These are phyloP conservation scores for Diaphora mendica DNA, from an alignment of 2,888 invertebrate species.

Conservation along the genomic window DNA sequence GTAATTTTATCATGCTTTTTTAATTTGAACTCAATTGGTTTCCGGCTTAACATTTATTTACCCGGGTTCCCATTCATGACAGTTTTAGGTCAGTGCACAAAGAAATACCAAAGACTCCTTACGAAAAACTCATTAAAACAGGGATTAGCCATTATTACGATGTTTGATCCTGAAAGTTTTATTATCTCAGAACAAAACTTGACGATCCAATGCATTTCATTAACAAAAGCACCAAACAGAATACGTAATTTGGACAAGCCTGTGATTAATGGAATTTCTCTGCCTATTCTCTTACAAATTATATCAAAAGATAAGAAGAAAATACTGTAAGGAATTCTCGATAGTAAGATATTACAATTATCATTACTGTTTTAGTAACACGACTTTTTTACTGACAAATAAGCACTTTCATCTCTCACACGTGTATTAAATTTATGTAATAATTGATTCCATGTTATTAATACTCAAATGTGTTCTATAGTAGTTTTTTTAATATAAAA, in stretches of 20 bases:
- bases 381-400: background rate
- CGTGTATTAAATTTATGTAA: too few species aligned
- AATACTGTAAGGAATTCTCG: slow-evolving; percentile 3
- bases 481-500: background rate
- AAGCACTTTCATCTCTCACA: background rate
- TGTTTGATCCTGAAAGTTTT: slow-evolving; percentile 50
- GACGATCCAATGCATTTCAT: slow-evolving; percentile 52
- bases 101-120: slow-evolving; percentile 19
- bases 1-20: background rate
- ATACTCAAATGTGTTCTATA: too few species aligned
- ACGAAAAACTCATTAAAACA: slow-evolving; percentile 53
- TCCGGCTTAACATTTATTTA: slow-evolving; percentile 6
- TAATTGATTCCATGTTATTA: too few species aligned
- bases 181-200: slow-evolving; percentile 52
- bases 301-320: slow-evolving; percentile 5
- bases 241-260: slow-evolving; percentile 39
- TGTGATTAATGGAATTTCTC: slow-evolving; percentile 12
- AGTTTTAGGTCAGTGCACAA: slow-evolving; percentile 19
- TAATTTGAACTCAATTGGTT: background rate
- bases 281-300: slow-evolving; percentile 4
- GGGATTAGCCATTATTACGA: slow-evolving; percentile 45
- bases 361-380: background rate
- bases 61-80: slow-evolving; percentile 11
- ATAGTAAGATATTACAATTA: background rate
- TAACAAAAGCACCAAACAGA: slow-evolving; percentile 46